Evolutionary conservation across 2,797 vertebrate genomes (phyloP).

Genomic region (Hylomyscus alleni): DNA sequence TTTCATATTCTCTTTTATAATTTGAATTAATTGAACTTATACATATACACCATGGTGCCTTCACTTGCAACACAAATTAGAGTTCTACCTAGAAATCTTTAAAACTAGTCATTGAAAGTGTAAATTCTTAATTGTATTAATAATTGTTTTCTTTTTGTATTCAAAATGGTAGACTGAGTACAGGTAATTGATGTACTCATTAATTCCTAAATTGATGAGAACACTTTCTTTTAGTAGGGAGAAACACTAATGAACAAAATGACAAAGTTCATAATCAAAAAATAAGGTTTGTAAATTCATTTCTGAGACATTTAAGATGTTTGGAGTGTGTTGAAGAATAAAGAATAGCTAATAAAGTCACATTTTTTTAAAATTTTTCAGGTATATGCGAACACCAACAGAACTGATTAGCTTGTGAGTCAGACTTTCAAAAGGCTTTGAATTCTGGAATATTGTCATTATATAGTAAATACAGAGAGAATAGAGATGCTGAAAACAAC

Average conservation of each 20-base stretch:
- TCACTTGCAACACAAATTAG: neutral
- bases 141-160: neutral
- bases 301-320: neutral
- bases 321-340: neutral
- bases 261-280: neutral
- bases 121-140: neutral
- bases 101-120: neutral
- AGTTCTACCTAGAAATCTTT: neutral
- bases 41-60: neutral
- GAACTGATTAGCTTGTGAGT: neutral
- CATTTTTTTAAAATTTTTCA: neutral
- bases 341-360: neutral
- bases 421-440: neutral
- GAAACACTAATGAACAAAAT: neutral
- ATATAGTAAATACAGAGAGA: neutral
- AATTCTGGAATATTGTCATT: neutral
- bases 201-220: neutral
- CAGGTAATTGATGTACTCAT: neutral
- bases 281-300: neutral
- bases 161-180: neutral
- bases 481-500: neutral
- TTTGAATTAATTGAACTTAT: neutral
- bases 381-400: neutral
- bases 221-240: neutral
- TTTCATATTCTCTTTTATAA: neutral